Percentiles rank a stretch among this genome's conserved stretches.
Conservation (phyloP, 2,113 vertebrate genomes). For the Brienomyrus longianalis region DNA sequence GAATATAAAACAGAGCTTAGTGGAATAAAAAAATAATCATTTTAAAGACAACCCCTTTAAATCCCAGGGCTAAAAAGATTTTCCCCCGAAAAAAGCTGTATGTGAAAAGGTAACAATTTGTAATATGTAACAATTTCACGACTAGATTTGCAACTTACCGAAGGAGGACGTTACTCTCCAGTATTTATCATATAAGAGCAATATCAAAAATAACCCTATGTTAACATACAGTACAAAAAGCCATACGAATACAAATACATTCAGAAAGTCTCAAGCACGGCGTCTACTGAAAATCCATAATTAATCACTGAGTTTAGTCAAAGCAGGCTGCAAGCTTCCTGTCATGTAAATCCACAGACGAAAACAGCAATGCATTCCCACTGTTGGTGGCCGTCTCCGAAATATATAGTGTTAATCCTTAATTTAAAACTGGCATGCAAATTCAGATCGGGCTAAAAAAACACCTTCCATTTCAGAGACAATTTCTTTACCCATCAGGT, state of each 20-base stretch:
- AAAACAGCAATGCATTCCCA: not conserved
- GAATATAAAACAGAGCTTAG: not conserved
- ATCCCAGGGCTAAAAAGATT: not conserved
- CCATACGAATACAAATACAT: not conserved
- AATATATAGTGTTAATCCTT: not conserved
- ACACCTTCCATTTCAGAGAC: not conserved
- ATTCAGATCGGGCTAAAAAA: not conserved
- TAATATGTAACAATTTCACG: not conserved
- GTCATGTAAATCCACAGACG: not conserved
- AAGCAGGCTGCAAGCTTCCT: not conserved
- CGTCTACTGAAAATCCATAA: not conserved
- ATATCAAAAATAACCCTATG: not conserved
- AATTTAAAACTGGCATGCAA: not conserved
- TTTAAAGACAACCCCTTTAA: not conserved
- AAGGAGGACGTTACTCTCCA: not conserved
- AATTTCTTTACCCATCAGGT: not conserved
- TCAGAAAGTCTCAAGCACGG: not conserved
- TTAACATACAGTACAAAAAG: constrained; percentile 5
- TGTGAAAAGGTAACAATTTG: not conserved
- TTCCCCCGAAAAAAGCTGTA: not conserved
- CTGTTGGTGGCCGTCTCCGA: not conserved
- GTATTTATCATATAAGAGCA: not conserved
- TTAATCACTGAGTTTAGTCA: not conserved
- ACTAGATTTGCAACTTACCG: not conserved
- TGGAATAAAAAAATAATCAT: not conserved